These are phyloP conservation scores for Turritopsis dohrnii DNA, from an alignment of 30 jellyfish, hydroid and myxozoan genomes.

Conservation along the genomic window DNA sequence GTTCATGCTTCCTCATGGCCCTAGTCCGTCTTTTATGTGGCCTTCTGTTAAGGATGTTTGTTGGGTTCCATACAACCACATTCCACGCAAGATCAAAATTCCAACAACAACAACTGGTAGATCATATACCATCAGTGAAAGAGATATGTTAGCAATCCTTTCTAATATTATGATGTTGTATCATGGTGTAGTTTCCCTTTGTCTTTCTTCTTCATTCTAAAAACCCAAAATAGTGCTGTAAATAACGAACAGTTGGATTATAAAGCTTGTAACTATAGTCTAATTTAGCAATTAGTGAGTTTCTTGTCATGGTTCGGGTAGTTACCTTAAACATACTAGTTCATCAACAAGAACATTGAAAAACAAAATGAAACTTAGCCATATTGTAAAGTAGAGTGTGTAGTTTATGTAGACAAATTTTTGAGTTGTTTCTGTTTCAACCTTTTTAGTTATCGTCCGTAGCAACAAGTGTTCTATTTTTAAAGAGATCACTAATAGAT, in stretches of 20 bases:
- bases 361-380: too few species aligned
- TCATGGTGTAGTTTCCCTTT: not conserved
- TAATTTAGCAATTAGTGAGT: not conserved
- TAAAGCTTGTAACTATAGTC: not conserved
- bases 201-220: not conserved
- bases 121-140: not conserved
- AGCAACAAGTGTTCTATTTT: too few species aligned
- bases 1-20: slow-evolving; percentile 35
- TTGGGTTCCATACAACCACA: not conserved
- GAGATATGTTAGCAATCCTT: not conserved
- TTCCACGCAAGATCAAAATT: not conserved
- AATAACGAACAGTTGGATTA: not conserved
- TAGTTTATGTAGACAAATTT: too few species aligned
- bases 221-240: not conserved
- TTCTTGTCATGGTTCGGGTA: not conserved
- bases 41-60: slow-evolving; percentile 17
- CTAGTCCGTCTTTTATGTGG: not conserved
- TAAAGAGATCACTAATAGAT: too few species aligned
- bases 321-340: not conserved
- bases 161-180: not conserved
- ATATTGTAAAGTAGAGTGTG: too few species aligned
- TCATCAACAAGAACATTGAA: not conserved
- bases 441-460: too few species aligned
- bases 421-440: too few species aligned
- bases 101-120: slow-evolving; percentile 14